phyloP scores from a whole-genome alignment of 2,888 invertebrate species.

The Parnassius smintheus region DNA sequence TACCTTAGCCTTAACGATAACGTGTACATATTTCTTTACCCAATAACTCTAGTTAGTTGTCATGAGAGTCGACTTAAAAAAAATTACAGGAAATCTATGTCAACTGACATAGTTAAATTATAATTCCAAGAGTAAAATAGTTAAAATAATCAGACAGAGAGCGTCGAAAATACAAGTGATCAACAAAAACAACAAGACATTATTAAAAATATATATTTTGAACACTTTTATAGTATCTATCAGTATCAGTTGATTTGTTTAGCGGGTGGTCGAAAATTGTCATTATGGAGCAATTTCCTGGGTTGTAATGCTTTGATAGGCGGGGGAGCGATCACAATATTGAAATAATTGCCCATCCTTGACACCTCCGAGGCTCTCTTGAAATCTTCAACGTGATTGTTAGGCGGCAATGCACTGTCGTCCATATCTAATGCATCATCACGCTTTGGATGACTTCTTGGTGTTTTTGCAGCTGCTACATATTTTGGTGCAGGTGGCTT shows the following conservation, averaged over 20 bases:
- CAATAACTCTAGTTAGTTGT: no score
- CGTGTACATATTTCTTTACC: no score
- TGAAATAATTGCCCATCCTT: slow-evolving; percentile 75
- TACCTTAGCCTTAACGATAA: no score
- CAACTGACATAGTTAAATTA: no score
- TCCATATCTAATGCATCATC: slow-evolving; percentile 45
- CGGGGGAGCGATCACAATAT: slow-evolving; percentile 73
- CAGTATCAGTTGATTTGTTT: slow-evolving; percentile 43
- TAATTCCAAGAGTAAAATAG: no score
- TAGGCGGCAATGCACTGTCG: slow-evolving; percentile 43
- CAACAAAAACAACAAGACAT: no score
- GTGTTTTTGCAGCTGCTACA: slow-evolving; percentile 28
- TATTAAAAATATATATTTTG: no score
- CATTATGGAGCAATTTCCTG: slow-evolving; percentile 56
- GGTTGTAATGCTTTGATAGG: slow-evolving; percentile 70
- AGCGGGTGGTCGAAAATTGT: slow-evolving; percentile 40
- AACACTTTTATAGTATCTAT: neutral
- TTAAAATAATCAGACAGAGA: no score
- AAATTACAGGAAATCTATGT: no score
- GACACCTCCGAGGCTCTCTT: slow-evolving; percentile 61
- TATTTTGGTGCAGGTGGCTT: slow-evolving; percentile 42
- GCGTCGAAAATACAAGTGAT: no score
- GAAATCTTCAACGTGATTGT: slow-evolving; percentile 45
- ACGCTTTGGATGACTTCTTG: slow-evolving; percentile 45
- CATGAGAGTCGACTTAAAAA: no score